phyloP scores from a whole-genome alignment of 2,888 invertebrate genomes.

The Melinaea marsaeus region DNA sequence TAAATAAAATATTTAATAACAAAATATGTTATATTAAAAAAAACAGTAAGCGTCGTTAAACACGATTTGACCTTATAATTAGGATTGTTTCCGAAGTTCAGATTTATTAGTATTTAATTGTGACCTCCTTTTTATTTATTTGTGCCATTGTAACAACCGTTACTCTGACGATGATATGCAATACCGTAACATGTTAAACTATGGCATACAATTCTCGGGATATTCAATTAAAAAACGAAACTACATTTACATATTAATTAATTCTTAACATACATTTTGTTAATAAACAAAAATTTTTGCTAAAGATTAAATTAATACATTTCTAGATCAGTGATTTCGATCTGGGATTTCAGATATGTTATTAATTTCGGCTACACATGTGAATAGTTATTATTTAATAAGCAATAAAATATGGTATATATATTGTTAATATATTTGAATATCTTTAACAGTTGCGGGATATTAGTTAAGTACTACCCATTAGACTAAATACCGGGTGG shows the following conservation, averaged over 20 bases:
- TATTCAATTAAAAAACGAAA: conserved; percentile 11
- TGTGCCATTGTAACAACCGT: conserved; percentile 42
- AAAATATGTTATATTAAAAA: background rate
- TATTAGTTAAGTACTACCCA: background rate
- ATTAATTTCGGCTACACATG: too few relatives aligned
- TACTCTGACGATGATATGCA: conserved; percentile 32
- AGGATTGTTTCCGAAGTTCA: conserved; percentile 21
- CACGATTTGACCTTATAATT: conserved; percentile 10
- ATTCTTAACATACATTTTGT: too few relatives aligned
- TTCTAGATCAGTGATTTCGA: too few relatives aligned
- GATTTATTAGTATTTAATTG: conserved; percentile 48
- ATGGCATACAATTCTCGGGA: conserved; percentile 15
- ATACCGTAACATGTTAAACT: conserved; percentile 23
- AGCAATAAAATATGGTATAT: too few relatives aligned
- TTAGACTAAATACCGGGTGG: conserved; percentile 22
- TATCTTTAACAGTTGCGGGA: too few relatives aligned
- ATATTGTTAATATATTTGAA: too few relatives aligned
- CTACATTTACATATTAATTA: background rate
- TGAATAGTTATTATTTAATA: too few relatives aligned
- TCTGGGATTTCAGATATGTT: too few relatives aligned
- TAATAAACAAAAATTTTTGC: too few relatives aligned
- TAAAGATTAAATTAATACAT: too few relatives aligned
- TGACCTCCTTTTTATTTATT: conserved; percentile 38
- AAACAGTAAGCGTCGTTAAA: background rate
- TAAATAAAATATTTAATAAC: too few relatives aligned